Evolutionary conservation across 2,797 vertebrate genomes (phyloP).

Genomic region (Danio choprae): DNA sequence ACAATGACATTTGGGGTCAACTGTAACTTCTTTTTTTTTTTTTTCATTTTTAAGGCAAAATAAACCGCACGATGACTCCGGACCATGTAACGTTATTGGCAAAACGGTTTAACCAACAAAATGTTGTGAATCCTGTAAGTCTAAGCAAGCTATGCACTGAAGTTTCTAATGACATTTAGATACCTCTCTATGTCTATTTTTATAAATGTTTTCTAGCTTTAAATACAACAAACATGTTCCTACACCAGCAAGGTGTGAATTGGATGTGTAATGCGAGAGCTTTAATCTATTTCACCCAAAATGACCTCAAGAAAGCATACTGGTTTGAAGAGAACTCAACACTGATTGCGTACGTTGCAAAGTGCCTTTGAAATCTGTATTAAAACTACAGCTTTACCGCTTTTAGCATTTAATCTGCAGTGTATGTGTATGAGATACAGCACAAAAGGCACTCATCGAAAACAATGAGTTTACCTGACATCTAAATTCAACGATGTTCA

Average conservation of each 20-base stretch:
- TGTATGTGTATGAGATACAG: constrained; percentile 30
- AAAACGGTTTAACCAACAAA: constrained; percentile 1
- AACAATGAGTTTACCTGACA: constrained; percentile 49
- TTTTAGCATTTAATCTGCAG: constrained; percentile 18
- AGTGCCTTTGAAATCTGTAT: constrained; percentile 45
- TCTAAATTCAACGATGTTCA: constrained; percentile 21
- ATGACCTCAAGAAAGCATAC: constrained; percentile 41
- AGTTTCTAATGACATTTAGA: constrained; percentile 50
- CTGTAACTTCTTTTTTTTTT: constrained; percentile 24
- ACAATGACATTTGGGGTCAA: constrained; percentile 10
- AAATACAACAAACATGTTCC: constrained; percentile 46
- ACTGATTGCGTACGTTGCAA: constrained; percentile 33
- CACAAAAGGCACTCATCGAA: constrained; percentile 49
- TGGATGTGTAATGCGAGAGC: constrained; percentile 39
- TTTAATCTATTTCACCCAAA: constrained; percentile 26
- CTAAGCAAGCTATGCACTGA: constrained; percentile 55
- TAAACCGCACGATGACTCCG: constrained; percentile 44
- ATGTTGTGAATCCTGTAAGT: constrained; percentile 25
- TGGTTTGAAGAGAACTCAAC: not conserved
- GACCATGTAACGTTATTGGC: constrained; percentile 10
- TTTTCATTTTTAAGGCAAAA: constrained; percentile 56
- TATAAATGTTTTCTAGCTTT: constrained; percentile 39
- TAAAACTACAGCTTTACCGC: constrained; percentile 36
- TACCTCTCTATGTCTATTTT: constrained; percentile 46
- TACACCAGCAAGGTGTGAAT: constrained; percentile 26